Evolutionary conservation across 2,888 invertebrate genomes (phyloP), one percentile per base, ranked within the genome.

Genomic region (Stenolophus ochropezus): DNA sequence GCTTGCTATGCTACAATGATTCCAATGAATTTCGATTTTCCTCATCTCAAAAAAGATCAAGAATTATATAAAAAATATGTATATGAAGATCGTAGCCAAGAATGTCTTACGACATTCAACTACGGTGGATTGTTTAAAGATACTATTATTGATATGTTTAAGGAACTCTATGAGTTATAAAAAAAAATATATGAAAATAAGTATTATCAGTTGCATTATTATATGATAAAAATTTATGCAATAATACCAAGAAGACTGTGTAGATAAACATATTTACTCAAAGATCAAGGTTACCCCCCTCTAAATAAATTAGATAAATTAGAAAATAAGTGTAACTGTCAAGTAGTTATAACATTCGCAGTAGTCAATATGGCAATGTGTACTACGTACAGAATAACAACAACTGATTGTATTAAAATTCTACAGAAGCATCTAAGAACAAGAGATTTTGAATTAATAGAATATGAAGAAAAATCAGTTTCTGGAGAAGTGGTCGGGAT

Each of bases 361-460:
- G n/a, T n/a, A 14, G n/a, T 25, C 23, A 25, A n/a, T 25, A 61
- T 25, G 56, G 25, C 69, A 69, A 79, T 53, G 78, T 18, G 25
- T 25, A 27, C 25, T 18, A 53, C 25, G n/a, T 79, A 79, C 20
- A 11, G 58, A 81, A 16, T 81, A 20, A 73, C 56, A n/a, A 21
- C 3, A 51, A 47, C 33, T 27, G 82, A 83, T 27, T 83, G 83
- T 27, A 56, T 27, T 27, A 6, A 71, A 4, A 83, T 83, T 25
- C n/a, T 83, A 6, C 53, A 69, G 76, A 81, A 69, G 53, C 78
- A 82, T 82, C 42, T 82, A n/a, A 8, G 82, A 51, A 47, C 47
- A 6, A 79, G 82, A 1, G 65, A 83, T 71, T 85, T 85, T 71
- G 79, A 84, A 78, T 49, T 85, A 42, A 16, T 84, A 16, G 82